Conservation (phyloP, 1,140 invertebrate species). For the Neoseiulus cucumeris region DNA sequence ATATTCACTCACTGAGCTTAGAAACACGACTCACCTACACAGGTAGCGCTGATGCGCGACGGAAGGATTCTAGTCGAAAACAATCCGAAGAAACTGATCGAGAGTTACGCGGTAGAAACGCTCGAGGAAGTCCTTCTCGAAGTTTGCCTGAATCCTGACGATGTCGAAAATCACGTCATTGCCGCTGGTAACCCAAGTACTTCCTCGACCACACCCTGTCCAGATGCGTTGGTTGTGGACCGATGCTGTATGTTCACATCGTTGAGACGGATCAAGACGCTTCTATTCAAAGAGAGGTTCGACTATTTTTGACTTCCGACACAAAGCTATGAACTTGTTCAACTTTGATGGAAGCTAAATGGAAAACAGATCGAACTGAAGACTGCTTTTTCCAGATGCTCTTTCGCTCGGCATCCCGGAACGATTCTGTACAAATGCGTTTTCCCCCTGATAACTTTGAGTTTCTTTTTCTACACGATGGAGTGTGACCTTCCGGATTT, state of each 20-base stretch:
- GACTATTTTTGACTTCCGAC: too few relatives aligned
- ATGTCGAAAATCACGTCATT: background rate
- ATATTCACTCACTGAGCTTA: too few relatives aligned
- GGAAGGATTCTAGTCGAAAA: background rate
- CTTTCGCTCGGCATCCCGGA: background rate
- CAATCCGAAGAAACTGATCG: background rate
- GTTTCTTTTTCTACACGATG: background rate
- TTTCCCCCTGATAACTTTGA: background rate
- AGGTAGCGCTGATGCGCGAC: conserved; percentile 4
- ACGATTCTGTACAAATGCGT: background rate
- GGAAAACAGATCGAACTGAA: too few relatives aligned
- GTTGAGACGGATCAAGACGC: background rate
- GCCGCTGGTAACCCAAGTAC: background rate
- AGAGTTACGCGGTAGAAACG: background rate
- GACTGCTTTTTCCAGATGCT: background rate
- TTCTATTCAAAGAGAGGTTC: background rate
- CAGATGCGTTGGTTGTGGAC: background rate
- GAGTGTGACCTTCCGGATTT: background rate
- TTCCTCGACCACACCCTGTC: too few relatives aligned
- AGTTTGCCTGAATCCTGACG: background rate
- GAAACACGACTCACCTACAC: background rate
- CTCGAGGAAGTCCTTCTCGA: background rate
- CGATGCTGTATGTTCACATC: background rate
- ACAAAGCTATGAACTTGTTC: too few relatives aligned
- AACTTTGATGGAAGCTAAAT: too few relatives aligned